Evolutionary conservation across 2,888 invertebrate genomes (phyloP).

Genomic region (Portevinia maculata): DNA sequence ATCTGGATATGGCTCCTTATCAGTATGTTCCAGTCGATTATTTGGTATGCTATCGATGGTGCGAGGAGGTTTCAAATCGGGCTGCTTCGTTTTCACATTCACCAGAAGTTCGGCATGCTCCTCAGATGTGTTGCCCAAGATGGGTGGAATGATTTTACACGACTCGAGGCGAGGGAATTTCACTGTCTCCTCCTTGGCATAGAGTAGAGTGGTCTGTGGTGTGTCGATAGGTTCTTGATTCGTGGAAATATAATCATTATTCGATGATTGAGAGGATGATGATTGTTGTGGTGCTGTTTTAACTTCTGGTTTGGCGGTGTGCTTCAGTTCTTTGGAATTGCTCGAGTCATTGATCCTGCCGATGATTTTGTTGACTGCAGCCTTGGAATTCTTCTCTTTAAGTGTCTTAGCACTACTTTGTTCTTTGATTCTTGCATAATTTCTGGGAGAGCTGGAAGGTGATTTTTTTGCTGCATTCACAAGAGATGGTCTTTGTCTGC

Average conservation of each 20-base stretch:
- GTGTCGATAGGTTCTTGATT: conserved; percentile 42
- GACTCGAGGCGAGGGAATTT: conserved; percentile 79
- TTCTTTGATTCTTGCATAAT: conserved; percentile 61
- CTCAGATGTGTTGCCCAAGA: conserved; percentile 80
- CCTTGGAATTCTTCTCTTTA: conserved; percentile 53
- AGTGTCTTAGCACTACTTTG: conserved; percentile 47
- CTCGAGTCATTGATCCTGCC: conserved; percentile 30
- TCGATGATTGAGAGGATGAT: conserved; percentile 27
- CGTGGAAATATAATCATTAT: conserved; percentile 40
- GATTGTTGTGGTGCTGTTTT: conserved; percentile 9
- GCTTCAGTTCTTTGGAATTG: conserved; percentile 47
- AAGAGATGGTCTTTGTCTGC: conserved; percentile 26
- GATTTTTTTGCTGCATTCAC: conserved; percentile 46
- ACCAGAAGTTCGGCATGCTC: conserved; percentile 81
- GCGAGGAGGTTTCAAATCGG: conserved; percentile 68
- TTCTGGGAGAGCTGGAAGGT: conserved; percentile 40
- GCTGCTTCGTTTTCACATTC: conserved; percentile 77
- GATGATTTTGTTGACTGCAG: conserved; percentile 34
- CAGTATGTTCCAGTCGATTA: conserved; percentile 17
- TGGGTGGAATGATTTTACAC: conserved; percentile 81
- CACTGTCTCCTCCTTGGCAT: conserved; percentile 80
- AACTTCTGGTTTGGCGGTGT: neutral
- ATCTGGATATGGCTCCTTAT: conserved; percentile 60
- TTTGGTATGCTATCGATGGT: conserved; percentile 57
- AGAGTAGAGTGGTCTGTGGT: conserved; percentile 71